Conservation (phyloP, 1,140 invertebrate species). For the Whitmania pigra region DNA sequence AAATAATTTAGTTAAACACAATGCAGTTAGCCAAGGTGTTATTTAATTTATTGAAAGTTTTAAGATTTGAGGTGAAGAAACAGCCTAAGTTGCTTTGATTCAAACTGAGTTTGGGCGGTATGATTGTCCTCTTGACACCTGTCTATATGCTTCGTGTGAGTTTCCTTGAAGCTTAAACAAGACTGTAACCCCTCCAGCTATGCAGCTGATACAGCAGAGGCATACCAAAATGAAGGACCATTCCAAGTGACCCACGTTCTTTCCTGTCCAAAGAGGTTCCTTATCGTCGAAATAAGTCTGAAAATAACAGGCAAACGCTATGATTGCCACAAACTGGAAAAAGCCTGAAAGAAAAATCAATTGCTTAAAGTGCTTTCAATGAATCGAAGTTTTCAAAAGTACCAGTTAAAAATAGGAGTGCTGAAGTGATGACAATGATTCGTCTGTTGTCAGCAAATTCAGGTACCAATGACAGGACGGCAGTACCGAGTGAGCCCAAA, state of each 20-base stretch:
- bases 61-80: too few relatives aligned
- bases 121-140: too few relatives aligned
- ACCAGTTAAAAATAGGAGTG: background rate
- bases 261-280: slow-evolving; percentile 1
- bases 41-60: too few relatives aligned
- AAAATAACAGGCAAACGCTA: background rate
- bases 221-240: background rate
- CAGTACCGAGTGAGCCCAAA: background rate
- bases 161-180: too few relatives aligned
- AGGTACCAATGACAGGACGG: background rate
- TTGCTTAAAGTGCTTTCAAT: too few relatives aligned
- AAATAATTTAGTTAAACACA: too few relatives aligned
- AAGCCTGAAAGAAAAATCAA: background rate
- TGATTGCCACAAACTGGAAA: background rate
- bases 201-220: background rate
- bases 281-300: slow-evolving; percentile 3
- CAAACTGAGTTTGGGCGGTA: too few relatives aligned
- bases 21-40: too few relatives aligned
- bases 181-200: background rate
- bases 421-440: background rate
- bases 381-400: background rate
- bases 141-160: too few relatives aligned
- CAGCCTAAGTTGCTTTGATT: too few relatives aligned
- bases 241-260: background rate
- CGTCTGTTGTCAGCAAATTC: background rate